Evolutionary conservation across 2,888 invertebrate species (phyloP), one percentile per base, ranked within the genome.

Genomic region (Chromoteleia sp.): DNA sequence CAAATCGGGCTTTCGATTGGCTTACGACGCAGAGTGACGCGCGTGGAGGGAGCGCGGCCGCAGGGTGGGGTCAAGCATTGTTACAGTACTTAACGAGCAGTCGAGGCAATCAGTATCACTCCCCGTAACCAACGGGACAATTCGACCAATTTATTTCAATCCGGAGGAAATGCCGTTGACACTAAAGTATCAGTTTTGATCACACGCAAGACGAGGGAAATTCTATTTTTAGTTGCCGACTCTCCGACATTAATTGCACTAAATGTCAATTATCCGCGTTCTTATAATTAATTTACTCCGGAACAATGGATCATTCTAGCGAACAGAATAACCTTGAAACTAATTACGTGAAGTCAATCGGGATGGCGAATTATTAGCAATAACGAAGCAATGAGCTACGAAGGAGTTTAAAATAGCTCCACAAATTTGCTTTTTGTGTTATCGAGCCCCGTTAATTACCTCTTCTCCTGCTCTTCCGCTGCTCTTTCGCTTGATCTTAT

Each of bases 131-230:
- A 48, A 76, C 83, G 81, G 76, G 85, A 85, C 88, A 90, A 90
- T 90, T 90, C 85, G 84, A 86, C 87, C 91, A 91, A 91, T 91
- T 91, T 91, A 88, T 88, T 89, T 89, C 88, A 91, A 91, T 91
- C 89, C 85, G 81, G 77, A 84, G 85, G 85, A 86, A 84, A 86
- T 84, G 88, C 86, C 86, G 86, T 86, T 85, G 88, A 86, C 84
- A 83, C 48, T 67, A 78, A 79, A 83, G 86, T 85, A 87, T 87
- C 88, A 89, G 90, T 89, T 90, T 89, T 88, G 87, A 85, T 71
- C 65, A 25, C 39, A 67, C 43, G 15, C 14, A 12, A 25, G 17
- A 73, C 63, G 15, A 45, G 8, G 7, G 39, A 25, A 14, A 3
- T 2, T 15, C n/a, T n/a, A n/a, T n/a, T n/a, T n/a, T n/a, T n/a